Evolutionary conservation across 1,140 invertebrate species (phyloP), one percentile per base, ranked within the genome.

Genomic region (Metopolophium dirhodum): DNA sequence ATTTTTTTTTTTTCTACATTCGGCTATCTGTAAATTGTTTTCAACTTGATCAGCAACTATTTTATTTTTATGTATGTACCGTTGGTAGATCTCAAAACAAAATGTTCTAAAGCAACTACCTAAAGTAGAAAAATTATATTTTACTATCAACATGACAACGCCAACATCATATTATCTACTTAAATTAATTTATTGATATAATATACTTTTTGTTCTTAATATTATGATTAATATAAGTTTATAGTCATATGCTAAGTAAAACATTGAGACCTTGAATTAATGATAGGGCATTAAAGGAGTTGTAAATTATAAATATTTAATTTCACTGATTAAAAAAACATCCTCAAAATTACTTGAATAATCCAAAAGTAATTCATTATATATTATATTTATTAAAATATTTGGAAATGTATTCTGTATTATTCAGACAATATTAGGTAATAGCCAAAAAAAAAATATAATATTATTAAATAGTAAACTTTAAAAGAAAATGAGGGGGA

Each of bases 1-100:
- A n/a, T n/a, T 9, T 54, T 89, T 51, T 87, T 89, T 89, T 89
- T n/a, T 51, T 89, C 23, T 54, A 89, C 7, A 18, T 89, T 30
- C 14, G 18, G 47, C 11, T 14, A 41, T 45, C 11, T 86, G 3
- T 30, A 45, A 86, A 86, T 26, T 45, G 22, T 45, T 86, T 86
- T 86, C 4, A 30, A 8, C 23, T 45, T 49, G 30, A 47, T 86
- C 47, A 86, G 14, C 47, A 47, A 18, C 30, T 14, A 86, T 45
- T 47, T 45, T 30, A 41, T 86, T 23, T 4, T 86, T 45, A 30
- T 41, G 26, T 86, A 47, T 0, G 0, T 45, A 45, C 9, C 0
- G 0, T 41, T 68, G 6, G 6, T 14, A 35, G 23, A 85, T 26
- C 41, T 45, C 37, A 14, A 85, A 85, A 41, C 9, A 45, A 49